Conservation (phyloP, 1,140 invertebrate species). For the Bombus affinis region DNA sequence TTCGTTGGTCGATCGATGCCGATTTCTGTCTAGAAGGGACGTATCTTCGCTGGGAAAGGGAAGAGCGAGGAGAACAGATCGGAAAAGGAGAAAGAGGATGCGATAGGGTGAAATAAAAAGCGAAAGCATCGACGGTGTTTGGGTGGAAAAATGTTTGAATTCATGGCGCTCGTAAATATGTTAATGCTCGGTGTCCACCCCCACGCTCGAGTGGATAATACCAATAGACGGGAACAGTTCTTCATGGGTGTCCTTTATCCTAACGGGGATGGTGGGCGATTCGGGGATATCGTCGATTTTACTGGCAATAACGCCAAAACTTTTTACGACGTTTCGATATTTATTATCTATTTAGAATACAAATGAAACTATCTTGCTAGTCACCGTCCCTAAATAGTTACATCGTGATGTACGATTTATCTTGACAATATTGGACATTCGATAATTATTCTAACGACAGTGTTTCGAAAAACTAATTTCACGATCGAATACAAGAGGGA, state of each 20-base stretch:
- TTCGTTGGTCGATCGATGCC: slow-evolving; percentile 53
- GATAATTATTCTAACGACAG: slow-evolving; percentile 14
- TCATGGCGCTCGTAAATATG: slow-evolving; percentile 69
- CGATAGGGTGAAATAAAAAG: slow-evolving; percentile 2
- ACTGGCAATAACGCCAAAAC: slow-evolving; percentile 55
- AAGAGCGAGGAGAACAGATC: not conserved
- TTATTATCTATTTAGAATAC: slow-evolving; percentile 58
- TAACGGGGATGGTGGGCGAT: slow-evolving; percentile 50
- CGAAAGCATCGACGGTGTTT: not conserved
- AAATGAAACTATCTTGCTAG: not conserved
- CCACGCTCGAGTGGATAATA: slow-evolving; percentile 54
- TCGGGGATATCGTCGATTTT: slow-evolving; percentile 60
- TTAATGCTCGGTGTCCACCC: slow-evolving; percentile 63
- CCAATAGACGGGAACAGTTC: slow-evolving; percentile 43
- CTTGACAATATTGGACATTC: too few species aligned
- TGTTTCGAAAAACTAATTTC: not conserved
- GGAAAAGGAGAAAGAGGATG: not conserved
- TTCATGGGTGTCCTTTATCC: slow-evolving; percentile 53
- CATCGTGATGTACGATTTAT: not conserved
- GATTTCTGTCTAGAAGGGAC: slow-evolving; percentile 52
- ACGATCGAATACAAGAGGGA: not conserved
- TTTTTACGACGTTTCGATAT: slow-evolving; percentile 54
- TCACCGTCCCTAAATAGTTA: not conserved
- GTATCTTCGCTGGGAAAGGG: slow-evolving; percentile 1
- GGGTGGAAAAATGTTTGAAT: slow-evolving; percentile 47